Conservation (phyloP, 2,888 invertebrate genomes). For the Sepiola atlantica region DNA sequence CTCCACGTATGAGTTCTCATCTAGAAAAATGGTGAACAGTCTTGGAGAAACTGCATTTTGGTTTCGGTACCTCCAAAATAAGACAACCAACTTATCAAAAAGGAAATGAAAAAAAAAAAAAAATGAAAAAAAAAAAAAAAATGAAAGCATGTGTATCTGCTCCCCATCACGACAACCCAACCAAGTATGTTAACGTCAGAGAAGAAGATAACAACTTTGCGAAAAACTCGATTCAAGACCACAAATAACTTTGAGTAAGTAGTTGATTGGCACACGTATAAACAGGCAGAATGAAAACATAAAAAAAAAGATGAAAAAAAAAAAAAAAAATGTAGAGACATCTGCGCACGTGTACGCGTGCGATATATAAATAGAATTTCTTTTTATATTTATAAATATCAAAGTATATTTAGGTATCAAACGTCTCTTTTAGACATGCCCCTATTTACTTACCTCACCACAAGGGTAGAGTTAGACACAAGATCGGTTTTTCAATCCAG, state of each 20-base stretch:
- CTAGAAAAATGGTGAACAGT: background rate
- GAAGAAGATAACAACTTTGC: background rate
- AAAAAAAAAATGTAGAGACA: no score
- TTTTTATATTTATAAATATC: no score
- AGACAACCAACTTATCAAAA: background rate
- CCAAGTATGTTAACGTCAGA: background rate
- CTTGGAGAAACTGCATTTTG: background rate
- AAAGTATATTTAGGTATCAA: no score
- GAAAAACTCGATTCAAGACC: background rate
- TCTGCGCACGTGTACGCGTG: no score
- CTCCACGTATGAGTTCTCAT: no score
- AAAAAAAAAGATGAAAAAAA: conserved; percentile 32
- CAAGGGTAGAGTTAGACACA: no score
- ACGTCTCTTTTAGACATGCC: no score
- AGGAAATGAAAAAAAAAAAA: background rate
- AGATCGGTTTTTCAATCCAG: no score
- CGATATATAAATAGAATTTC: no score
- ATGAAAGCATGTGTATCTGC: background rate
- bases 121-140: background rate
- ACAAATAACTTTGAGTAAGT: background rate
- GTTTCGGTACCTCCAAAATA: background rate
- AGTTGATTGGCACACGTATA: conserved; percentile 2
- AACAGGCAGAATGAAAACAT: background rate
- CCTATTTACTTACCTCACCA: no score
- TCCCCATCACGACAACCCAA: no score